Evolutionary conservation across 2,113 vertebrate genomes (phyloP).

Genomic region (Scomber scombrus): DNA sequence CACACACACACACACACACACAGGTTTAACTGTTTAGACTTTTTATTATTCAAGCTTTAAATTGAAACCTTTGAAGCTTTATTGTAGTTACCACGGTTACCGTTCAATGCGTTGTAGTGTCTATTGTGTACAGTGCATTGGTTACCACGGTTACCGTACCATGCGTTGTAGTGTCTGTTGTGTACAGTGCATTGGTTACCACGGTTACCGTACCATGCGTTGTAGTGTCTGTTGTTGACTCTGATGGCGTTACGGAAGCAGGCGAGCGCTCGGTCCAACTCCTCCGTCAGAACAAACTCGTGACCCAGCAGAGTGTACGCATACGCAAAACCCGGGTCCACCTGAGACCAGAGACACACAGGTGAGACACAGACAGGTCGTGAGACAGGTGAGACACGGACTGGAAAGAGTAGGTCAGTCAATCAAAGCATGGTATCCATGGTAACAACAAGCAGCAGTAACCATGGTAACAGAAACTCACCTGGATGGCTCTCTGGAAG

Average conservation of each 20-base stretch:
- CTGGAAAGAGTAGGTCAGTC: background rate
- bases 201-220: slow-evolving; percentile 83
- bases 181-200: too few relatives aligned
- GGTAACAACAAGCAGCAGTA: background rate
- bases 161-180: too few relatives aligned
- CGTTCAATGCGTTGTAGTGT: too few relatives aligned
- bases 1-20: background rate
- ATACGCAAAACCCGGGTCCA: slow-evolving; percentile 97
- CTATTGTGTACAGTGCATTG: too few relatives aligned
- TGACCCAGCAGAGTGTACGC: slow-evolving; percentile 97
- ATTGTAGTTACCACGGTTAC: background rate
- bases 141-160: slow-evolving; percentile 29
- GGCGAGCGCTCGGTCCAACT: slow-evolving; percentile 95
- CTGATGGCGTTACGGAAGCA: slow-evolving; percentile 97
- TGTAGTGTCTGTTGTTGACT: slow-evolving; percentile 97
- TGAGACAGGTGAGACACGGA: background rate
- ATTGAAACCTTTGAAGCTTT: too few relatives aligned
- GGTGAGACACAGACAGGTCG: background rate
- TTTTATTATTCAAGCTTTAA: too few relatives aligned
- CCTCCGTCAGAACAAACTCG: slow-evolving; percentile 96
- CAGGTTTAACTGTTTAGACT: background rate
- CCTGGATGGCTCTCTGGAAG: slow-evolving; percentile 98
- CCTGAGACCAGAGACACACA: slow-evolving; percentile 65
- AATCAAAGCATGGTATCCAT: background rate
- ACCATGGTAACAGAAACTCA: slow-evolving; percentile 33